Base-by-base conservation (phyloP, 2,888 invertebrate species). In the Coenonympha glycerion region DNA sequence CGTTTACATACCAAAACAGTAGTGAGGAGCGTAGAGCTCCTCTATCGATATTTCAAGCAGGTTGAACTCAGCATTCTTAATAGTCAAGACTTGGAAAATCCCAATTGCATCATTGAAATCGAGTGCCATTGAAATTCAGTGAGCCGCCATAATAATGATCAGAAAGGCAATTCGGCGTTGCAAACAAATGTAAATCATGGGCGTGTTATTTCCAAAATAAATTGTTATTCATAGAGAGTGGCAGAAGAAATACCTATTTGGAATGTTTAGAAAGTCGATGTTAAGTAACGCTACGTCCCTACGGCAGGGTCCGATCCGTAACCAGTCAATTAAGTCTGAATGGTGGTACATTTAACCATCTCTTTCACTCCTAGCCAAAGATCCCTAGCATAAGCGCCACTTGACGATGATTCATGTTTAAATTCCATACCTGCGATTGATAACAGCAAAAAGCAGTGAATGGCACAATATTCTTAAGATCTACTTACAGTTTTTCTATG, bases 321-420 rank as follows among this genome's bases (percentile, higher is more conserved):
- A 82, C 82, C 82, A 85, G 83, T 84, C 83, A 84, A 85, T 86
- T 86, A 82, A 80, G 80, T 79, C 76, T 72, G 82, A 84, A 84
- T 81, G 75, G 79, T 80, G 79, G 76, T 75, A 78, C 73, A 66
- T 75, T 76, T 68, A 56, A 62, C 76, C 62, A 65, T 85, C 86
- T 83, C 84, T 78, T 73, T 86, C 77, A 57, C 79, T 72, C 85
- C 62, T 65, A 71, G 68, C 67, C 66, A 66, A 69, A 74, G 73
- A 75, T 75, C 76, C 76, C 69, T 71, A 69, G 71, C 69, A 71
- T 75, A 79, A 80, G 84, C 84, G 84, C 84, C 84, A 85, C 82
- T 82, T 83, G 83, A 76, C 76, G 81, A 79, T 85, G 84, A 85
- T 79, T 85, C 85, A 85, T 79, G 76, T 78, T 79, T 68, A 71